These are phyloP conservation scores for Cecidostiba fungosa DNA, from an alignment of 2,888 invertebrate genomes.

Conservation along the genomic window DNA sequence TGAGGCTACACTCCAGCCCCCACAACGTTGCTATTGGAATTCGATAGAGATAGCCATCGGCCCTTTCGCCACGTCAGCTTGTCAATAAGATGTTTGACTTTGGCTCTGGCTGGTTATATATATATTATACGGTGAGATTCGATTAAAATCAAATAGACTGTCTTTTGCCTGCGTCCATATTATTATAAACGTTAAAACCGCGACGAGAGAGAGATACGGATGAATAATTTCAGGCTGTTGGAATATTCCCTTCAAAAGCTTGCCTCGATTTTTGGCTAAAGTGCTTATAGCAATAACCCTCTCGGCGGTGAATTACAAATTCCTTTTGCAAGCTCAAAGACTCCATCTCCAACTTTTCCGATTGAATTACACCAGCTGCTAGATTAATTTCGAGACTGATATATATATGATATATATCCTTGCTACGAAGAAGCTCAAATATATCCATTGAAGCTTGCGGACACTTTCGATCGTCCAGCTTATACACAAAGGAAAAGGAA, in stretches of 20 bases:
- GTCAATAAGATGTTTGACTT: constrained; percentile 12
- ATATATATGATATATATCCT: too few relatives aligned
- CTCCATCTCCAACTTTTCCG: too few relatives aligned
- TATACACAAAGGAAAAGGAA: not conserved
- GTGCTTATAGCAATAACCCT: not conserved
- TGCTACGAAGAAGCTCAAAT: not conserved
- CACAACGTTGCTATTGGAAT: not conserved
- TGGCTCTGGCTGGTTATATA: too few relatives aligned
- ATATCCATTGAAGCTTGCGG: not conserved
- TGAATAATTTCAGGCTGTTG: not conserved
- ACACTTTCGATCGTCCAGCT: not conserved
- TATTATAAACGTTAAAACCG: not conserved
- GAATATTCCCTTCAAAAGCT: not conserved
- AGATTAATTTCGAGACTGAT: too few relatives aligned
- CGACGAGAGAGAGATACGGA: too few relatives aligned
- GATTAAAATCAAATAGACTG: too few relatives aligned
- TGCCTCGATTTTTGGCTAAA: not conserved
- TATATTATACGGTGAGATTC: too few relatives aligned
- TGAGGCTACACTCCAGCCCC: not conserved
- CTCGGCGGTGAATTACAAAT: not conserved
- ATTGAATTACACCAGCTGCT: too few relatives aligned
- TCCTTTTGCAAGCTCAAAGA: not conserved
- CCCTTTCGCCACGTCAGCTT: constrained; percentile 21
- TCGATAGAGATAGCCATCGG: constrained; percentile 11
- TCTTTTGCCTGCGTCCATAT: too few relatives aligned